Evolutionary conservation across 2,797 vertebrate species (phyloP).

Genomic region (Tenualosa ilisha): DNA sequence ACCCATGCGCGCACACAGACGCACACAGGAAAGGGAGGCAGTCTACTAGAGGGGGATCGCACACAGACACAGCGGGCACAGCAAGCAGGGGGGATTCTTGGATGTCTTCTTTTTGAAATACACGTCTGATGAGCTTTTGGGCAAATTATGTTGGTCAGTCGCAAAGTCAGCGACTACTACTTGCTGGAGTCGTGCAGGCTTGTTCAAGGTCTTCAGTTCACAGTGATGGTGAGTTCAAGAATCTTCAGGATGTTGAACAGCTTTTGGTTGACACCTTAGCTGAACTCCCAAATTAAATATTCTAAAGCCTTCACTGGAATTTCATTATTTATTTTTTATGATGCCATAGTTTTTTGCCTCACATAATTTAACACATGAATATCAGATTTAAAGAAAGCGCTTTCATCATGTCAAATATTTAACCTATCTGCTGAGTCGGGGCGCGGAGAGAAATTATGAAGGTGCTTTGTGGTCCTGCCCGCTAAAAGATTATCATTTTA

Average conservation of each 20-base stretch:
- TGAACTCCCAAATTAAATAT: background rate
- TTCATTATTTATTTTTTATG: background rate
- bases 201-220: background rate
- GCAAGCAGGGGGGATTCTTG: background rate
- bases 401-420: constrained; percentile 23
- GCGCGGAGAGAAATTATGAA: background rate
- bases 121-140: background rate
- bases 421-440: constrained; percentile 2
- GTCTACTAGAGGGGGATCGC: background rate
- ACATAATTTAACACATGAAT: constrained; percentile 8
- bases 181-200: background rate
- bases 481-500: constrained; percentile 19
- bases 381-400: constrained; percentile 4
- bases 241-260: background rate
- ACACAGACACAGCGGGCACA: background rate
- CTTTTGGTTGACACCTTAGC: background rate
- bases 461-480: constrained; percentile 11
- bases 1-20: background rate
- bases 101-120: constrained; percentile 14
- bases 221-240: background rate
- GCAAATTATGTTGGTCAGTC: background rate
- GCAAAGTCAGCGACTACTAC: background rate
- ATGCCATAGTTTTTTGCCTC: background rate
- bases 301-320: background rate
- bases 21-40: background rate